Percentiles rank a stretch among this genome's conserved stretches.
Conservation (phyloP, 1,140 invertebrate genomes). For the Bacillus rossius region DNA sequence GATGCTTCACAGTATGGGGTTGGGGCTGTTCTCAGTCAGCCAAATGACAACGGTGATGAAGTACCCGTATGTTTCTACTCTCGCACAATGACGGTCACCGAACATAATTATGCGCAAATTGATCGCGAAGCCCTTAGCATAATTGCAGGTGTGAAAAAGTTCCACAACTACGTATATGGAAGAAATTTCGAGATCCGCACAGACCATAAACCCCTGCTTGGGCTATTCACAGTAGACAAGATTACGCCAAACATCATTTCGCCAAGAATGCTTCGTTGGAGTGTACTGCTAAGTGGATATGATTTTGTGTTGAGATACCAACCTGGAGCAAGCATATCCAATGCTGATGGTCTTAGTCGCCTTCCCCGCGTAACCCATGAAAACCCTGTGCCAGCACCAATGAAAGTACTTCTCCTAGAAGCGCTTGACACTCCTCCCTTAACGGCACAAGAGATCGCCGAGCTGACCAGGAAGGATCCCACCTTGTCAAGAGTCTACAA, state of each 20-base stretch:
- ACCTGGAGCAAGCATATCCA: neutral
- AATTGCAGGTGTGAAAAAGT: too few relatives aligned
- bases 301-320: conserved; percentile 13
- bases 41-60: conserved; percentile 27
- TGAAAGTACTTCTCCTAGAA: conserved; percentile 12
- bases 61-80: conserved; percentile 38
- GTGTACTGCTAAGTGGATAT: conserved; percentile 17
- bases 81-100: conserved; percentile 32
- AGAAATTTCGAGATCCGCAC: conserved; percentile 28
- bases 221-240: conserved; percentile 31
- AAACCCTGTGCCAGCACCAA: neutral
- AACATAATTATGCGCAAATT: conserved; percentile 44
- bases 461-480: conserved; percentile 5
- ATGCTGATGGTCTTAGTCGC: conserved; percentile 8
- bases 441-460: conserved; percentile 2
- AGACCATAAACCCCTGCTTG: conserved; percentile 36
- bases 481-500: neutral
- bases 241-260: conserved; percentile 32
- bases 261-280: conserved; percentile 16
- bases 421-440: neutral
- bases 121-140: conserved; percentile 42
- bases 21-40: conserved; percentile 39
- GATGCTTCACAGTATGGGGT: conserved; percentile 32
- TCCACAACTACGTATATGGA: too few relatives aligned
- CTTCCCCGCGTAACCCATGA: neutral